These are phyloP conservation scores for Eupeodes luniger DNA, from an alignment of 2,888 invertebrate genomes.

Conservation along the genomic window DNA sequence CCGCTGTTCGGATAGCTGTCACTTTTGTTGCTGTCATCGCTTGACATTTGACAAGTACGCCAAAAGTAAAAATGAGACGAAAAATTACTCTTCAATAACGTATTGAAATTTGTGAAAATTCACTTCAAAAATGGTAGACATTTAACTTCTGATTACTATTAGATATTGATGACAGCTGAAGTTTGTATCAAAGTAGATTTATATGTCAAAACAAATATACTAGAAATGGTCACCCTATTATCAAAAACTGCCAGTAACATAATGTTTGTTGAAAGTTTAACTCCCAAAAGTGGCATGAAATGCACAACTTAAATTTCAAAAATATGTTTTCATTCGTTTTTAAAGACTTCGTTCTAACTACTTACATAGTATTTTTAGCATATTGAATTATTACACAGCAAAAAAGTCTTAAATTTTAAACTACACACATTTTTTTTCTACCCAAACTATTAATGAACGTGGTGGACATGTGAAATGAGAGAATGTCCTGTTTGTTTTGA, in stretches of 20 bases:
- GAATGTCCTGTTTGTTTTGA: background rate
- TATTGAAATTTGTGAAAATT: no score
- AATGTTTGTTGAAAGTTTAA: constrained; percentile 28
- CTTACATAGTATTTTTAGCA: no score
- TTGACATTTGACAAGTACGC: no score
- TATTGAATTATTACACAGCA: background rate
- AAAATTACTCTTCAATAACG: no score
- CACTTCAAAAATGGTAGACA: no score
- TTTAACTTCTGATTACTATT: no score
- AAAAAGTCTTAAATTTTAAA: constrained; percentile 2
- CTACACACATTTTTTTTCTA: background rate
- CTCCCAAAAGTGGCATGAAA: constrained; percentile 22
- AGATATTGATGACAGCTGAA: no score
- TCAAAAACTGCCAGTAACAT: background rate
- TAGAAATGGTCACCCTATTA: background rate
- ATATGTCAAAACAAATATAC: no score
- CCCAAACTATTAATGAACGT: background rate
- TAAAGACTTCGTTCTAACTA: background rate
- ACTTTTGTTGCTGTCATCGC: no score
- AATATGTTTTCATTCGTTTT: constrained; percentile 12
- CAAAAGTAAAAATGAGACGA: no score
- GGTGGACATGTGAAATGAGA: background rate
- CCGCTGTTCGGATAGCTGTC: no score
- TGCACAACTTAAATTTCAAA: constrained; percentile 6
- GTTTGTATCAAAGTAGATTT: no score